phyloP scores from a whole-genome alignment of 2,888 invertebrate species.

The Sminthurinus aureus region DNA sequence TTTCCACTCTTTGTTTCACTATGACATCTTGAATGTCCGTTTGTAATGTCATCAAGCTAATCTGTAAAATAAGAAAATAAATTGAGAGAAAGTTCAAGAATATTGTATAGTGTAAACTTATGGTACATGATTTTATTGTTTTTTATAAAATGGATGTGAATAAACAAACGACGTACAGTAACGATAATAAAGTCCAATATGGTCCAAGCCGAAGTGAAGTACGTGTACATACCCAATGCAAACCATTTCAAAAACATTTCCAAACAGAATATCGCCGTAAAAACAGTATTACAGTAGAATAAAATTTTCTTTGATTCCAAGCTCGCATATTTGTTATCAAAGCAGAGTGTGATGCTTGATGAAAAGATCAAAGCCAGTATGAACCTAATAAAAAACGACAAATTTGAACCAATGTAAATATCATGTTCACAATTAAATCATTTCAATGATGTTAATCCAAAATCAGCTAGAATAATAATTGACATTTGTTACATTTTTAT shows the following conservation, averaged over 20 bases:
- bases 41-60: slow-evolving; percentile 55
- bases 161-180: slow-evolving; percentile 76
- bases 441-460: too few species aligned
- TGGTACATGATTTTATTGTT: neutral
- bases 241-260: slow-evolving; percentile 97
- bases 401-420: too few species aligned
- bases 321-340: slow-evolving; percentile 94
- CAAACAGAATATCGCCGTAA: slow-evolving; percentile 87
- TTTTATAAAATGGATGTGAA: too few species aligned
- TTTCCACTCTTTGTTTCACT: neutral
- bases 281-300: slow-evolving; percentile 79
- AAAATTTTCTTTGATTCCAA: slow-evolving; percentile 68
- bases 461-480: too few species aligned
- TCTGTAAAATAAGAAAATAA: slow-evolving; percentile 40
- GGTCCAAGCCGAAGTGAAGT: slow-evolving; percentile 96
- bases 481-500: too few species aligned
- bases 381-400: too few species aligned
- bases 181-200: slow-evolving; percentile 94
- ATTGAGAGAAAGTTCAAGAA: neutral
- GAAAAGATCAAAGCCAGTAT: slow-evolving; percentile 90
- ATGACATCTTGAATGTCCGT: slow-evolving; percentile 48
- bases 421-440: too few species aligned
- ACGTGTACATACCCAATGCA: slow-evolving; percentile 90
- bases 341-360: slow-evolving; percentile 92
- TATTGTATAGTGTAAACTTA: neutral